Base-by-base conservation (phyloP, 2,888 invertebrate species). In the Plemyria rubiginata region DNA sequence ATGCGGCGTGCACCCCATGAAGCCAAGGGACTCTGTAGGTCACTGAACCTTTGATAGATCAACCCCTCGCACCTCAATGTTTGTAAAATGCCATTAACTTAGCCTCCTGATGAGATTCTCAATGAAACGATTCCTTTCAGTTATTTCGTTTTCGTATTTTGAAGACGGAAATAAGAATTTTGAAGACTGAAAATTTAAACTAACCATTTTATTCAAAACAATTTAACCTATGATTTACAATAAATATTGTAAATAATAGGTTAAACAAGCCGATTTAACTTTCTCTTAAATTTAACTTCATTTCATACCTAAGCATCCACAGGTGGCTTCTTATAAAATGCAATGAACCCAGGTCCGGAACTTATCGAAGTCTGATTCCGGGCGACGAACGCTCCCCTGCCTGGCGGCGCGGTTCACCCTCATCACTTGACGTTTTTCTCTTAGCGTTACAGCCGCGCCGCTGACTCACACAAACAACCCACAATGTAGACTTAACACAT, bases 21-120 rank as follows among this genome's bases (percentile, higher is more conserved):
- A 80, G 84, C 79, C 81, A 86, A 81, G 86, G 89, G 88, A 86
- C 85, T 84, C 67, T 75, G 73, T 84, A 82, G 91, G 90, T 91
- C 90, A 90, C 73, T 87, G 91, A 90, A 88, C 90, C 77, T 74
- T 73, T 78, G 70, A 77, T 79, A 78, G 79, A 78, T 81, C 78
- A 79, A 81, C 82, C 85, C 85, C 74, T 79, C 79, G 74, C 66
- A 72, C 72, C 71, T 72, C 70, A 67, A 74, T 75, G 71, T 75
- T 75, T 62, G 72, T 68, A 70, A 71, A 62, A 67, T 69, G 57
- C 56, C 69, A 72, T 74, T 63, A 70, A 55, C 46, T 62, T 64
- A 73, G 68, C 73, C 73, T 72, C 72, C 74, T 65, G 59, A 60
- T 67, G 70, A 67, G 67, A 57, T 68, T 53, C 16, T 54, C 41